These are phyloP conservation scores for Melipona beecheii DNA, from an alignment of 2,888 invertebrate genomes.

Conservation along the genomic window DNA sequence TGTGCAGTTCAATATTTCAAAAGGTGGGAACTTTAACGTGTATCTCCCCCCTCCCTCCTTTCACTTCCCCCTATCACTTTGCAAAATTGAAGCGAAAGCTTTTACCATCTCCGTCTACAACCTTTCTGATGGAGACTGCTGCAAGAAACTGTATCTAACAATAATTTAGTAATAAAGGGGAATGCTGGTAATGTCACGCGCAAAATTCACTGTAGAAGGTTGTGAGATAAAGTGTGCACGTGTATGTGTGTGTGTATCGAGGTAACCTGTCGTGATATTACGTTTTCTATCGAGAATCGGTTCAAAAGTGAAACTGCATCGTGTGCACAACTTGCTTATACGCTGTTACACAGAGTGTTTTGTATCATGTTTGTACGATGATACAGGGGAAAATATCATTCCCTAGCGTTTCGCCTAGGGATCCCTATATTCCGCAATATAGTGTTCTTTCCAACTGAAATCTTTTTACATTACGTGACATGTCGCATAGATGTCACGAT, in stretches of 20 bases:
- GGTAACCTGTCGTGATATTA: background rate
- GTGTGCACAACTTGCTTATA: background rate
- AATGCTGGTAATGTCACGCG: constrained; percentile 5
- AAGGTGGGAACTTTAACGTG: constrained; percentile 1
- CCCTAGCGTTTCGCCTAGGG: background rate
- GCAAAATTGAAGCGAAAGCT: constrained; percentile 40
- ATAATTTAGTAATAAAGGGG: constrained; percentile 16
- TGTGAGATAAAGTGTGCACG: background rate
- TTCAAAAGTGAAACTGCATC: background rate
- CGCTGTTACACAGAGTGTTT: background rate
- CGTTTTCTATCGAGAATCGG: background rate
- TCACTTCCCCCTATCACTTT: background rate
- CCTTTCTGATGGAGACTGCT: constrained; percentile 1
- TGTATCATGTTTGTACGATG: background rate
- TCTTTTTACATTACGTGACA: too few relatives aligned
- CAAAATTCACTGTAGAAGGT: background rate
- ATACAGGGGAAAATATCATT: background rate
- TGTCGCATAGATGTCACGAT: too few relatives aligned
- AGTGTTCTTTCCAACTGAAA: background rate
- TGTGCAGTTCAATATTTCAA: constrained; percentile 29
- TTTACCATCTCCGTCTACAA: constrained; percentile 22
- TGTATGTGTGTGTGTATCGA: too few relatives aligned
- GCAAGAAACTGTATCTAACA: constrained; percentile 6
- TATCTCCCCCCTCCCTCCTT: background rate
- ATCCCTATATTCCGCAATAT: background rate